phyloP scores from a whole-genome alignment of 1,140 invertebrate genomes.

The Megalonaias nervosa region DNA sequence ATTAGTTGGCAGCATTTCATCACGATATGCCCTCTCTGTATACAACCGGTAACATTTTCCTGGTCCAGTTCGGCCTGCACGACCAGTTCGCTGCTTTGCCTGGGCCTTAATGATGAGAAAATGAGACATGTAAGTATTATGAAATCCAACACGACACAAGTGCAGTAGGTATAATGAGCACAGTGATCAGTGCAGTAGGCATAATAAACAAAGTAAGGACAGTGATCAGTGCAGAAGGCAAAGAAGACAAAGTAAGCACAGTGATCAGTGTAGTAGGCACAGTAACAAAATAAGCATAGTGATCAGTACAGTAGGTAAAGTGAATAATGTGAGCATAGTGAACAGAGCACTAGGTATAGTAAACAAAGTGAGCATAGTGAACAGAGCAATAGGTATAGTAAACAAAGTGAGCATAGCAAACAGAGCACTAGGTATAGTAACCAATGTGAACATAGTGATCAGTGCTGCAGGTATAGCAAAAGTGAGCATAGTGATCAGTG shows the following conservation, averaged over 20 bases:
- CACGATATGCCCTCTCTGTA: constrained; percentile 97
- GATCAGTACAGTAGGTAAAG: no score
- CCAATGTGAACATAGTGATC: neutral
- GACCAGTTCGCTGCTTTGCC: constrained; percentile 96
- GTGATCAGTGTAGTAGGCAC: no score
- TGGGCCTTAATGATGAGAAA: constrained; percentile 78
- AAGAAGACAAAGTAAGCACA: neutral
- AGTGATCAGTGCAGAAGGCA: neutral
- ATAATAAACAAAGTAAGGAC: no score
- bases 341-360: no score
- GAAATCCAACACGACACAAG: neutral
- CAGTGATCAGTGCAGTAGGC: no score
- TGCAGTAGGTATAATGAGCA: neutral
- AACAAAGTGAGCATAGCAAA: no score
- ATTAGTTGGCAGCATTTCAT: constrained; percentile 98
- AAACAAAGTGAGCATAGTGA: no score
- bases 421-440: neutral
- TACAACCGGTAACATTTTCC: constrained; percentile 99
- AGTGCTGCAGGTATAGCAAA: no score
- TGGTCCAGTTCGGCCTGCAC: constrained; percentile 97
- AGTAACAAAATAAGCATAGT: no score
- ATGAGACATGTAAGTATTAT: neutral
- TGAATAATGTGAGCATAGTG: no score
- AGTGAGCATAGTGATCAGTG: no score
- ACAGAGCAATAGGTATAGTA: no score